Evolutionary conservation across 1,140 invertebrate species (phyloP).

Genomic region (Spodoptera litura): DNA sequence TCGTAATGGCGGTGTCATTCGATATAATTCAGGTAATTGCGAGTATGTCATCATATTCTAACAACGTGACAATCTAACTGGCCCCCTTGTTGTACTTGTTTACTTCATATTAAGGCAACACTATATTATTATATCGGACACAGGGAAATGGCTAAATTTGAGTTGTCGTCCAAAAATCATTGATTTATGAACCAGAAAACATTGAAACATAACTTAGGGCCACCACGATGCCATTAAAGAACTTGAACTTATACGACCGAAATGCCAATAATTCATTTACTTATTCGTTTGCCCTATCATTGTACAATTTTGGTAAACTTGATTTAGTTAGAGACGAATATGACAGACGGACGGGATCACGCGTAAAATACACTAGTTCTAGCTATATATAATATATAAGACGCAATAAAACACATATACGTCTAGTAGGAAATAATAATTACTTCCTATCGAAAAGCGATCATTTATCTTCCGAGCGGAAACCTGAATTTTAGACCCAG

Average conservation of each 20-base stretch:
- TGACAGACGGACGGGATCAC: neutral
- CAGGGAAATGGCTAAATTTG: too few relatives aligned
- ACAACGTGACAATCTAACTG: too few relatives aligned
- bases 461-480: conserved; percentile 59
- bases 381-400: conserved; percentile 28
- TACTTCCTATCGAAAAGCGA: conserved; percentile 67
- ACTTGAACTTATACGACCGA: too few relatives aligned
- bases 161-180: too few relatives aligned
- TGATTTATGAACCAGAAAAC: too few relatives aligned
- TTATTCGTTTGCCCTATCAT: neutral
- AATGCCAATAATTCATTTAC: too few relatives aligned
- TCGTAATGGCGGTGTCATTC: too few relatives aligned
- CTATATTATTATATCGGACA: neutral
- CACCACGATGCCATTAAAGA: too few relatives aligned
- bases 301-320: neutral
- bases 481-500: conserved; percentile 45
- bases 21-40: too few relatives aligned
- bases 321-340: neutral
- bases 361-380: neutral
- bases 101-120: neutral
- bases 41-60: too few relatives aligned
- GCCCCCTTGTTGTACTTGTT: neutral
- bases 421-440: conserved; percentile 58
- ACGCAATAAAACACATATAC: conserved; percentile 47
- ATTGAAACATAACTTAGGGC: too few relatives aligned